Base-by-base conservation (phyloP, 2,888 invertebrate genomes). In the Teleiodes luculella region DNA sequence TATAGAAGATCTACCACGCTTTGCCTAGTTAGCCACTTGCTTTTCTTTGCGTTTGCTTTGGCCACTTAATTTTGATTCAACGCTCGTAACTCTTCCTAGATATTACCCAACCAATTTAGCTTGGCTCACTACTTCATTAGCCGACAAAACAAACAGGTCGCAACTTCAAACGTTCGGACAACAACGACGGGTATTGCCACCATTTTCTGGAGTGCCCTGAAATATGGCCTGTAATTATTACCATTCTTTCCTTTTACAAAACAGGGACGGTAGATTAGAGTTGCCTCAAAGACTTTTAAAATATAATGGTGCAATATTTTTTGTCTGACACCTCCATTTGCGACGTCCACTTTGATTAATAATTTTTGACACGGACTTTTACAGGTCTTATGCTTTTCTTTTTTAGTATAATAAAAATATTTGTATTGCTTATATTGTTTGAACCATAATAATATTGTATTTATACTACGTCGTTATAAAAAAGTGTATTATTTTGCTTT, bases 191-290 rank as follows among this genome's bases (percentile, higher is more conserved):
- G 33, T 37, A 51, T 39, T 39, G 39, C 55, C 46, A 69, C 65
- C 64, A 58, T 70, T 76, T 68, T 53, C 59, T 62, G 39, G 60
- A 68, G 67, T 59, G 62, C 63, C 62, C 60, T 65, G 66, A 77
- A 74, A 76, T 72, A 73, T 67, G 65, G 57, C 53, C 60, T 64
- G 64, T 67, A 75, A 77, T 80, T 76, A 76, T 72, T 66, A 54
- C 60, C 56, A 64, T 71, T 72, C 63, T 71, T 71, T 68, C 65
- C 63, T 67, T 62, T 56, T 53, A 61, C 62, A 61, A 66, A 69
- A 67, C 62, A 61, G 56, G 61, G 58, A 41, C 41, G 53, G 55
- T 55, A 60, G 61, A 64, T 67, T 68, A 64, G 59, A 60, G 56
- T 49, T 53, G 57, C 57, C 52, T 45, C 58, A 63, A 65, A 72